phyloP scores from a whole-genome alignment of 2,797 vertebrate genomes.

The Sebastes trivittatus region DNA sequence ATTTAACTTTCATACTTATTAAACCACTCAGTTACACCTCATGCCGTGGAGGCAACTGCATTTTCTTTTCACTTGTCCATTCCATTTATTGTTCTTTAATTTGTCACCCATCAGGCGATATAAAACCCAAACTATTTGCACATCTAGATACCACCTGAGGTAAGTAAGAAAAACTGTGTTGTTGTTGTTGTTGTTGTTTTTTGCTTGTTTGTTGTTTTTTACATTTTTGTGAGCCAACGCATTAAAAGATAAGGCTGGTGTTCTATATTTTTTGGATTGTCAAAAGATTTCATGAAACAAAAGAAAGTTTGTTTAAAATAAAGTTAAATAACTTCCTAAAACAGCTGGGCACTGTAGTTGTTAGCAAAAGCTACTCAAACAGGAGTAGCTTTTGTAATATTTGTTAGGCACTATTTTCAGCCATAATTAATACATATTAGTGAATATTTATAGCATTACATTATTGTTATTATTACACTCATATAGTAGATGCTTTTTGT shows the following conservation, averaged over 20 bases:
- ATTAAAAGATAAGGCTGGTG: too few relatives aligned
- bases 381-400: background rate
- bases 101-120: background rate
- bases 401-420: background rate
- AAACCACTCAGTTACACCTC: background rate
- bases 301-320: background rate
- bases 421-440: background rate
- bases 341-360: background rate
- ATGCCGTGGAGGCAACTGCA: background rate
- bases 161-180: background rate
- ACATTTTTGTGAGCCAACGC: background rate
- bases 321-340: background rate
- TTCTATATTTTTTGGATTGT: background rate
- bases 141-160: background rate
- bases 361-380: background rate
- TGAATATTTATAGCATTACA: background rate
- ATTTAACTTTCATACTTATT: background rate
- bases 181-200: background rate
- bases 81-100: background rate
- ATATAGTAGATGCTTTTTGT: background rate
- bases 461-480: background rate
- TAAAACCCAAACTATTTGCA: background rate
- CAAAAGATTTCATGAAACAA: background rate
- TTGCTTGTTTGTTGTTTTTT: too few relatives aligned
- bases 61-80: background rate